A percentile compares a stretch with the other conserved stretches of the same genome.
These are phyloP conservation scores for Stenichneumon culpator DNA, from an alignment of 2,888 invertebrate genomes.

Conservation along the genomic window DNA sequence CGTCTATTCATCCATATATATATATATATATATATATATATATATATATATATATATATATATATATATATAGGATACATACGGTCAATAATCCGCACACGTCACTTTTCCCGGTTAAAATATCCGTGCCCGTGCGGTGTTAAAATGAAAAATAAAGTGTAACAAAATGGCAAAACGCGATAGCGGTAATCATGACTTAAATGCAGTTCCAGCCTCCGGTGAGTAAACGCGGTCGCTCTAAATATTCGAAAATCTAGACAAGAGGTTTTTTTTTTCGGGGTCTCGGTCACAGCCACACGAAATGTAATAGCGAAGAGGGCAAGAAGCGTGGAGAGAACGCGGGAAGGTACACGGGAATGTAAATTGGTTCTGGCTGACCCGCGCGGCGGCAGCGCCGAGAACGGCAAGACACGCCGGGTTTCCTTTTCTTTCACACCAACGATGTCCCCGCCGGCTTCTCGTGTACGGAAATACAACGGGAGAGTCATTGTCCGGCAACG, in stretches of 20 bases:
- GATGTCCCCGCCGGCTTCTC: slow-evolving; percentile 42
- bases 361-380: slow-evolving; percentile 69
- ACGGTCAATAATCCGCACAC: too few relatives aligned
- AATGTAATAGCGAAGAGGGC: slow-evolving; percentile 52
- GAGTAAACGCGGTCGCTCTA: neutral
- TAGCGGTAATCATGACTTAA: neutral
- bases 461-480: slow-evolving; percentile 31
- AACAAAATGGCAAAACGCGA: neutral
- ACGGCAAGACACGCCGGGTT: slow-evolving; percentile 61
- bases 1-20: too few relatives aligned
- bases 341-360: slow-evolving; percentile 67
- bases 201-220: neutral
- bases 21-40: too few relatives aligned
- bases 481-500: slow-evolving; percentile 64
- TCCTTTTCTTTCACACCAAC: slow-evolving; percentile 64
- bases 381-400: slow-evolving; percentile 48
- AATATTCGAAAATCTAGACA: slow-evolving; percentile 5
- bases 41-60: too few relatives aligned
- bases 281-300: slow-evolving; percentile 8
- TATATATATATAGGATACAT: too few relatives aligned
- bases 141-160: too few relatives aligned
- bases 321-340: slow-evolving; percentile 50
- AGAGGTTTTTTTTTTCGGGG: neutral
- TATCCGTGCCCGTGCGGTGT: too few relatives aligned
- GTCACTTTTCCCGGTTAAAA: too few relatives aligned